Percentiles rank a stretch among this genome's conserved stretches.
phyloP scores from a whole-genome alignment of 2,113 vertebrate species.

The Pygoscelis antarcticus region DNA sequence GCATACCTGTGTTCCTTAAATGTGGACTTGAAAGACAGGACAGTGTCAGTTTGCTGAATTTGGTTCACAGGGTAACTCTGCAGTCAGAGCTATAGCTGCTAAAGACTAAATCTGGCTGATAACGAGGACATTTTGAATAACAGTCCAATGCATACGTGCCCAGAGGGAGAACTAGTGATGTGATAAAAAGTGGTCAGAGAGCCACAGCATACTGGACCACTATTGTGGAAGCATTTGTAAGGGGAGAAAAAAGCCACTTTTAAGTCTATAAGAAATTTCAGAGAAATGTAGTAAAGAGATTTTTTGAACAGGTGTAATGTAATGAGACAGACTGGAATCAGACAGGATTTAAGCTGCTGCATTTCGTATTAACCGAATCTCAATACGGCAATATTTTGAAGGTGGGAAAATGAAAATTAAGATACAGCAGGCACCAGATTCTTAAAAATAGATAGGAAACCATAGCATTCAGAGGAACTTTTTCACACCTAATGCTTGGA shows the following conservation, averaged over 20 bases:
- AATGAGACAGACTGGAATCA: neutral
- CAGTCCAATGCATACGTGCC: neutral
- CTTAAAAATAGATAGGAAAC: neutral
- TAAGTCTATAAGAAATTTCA: neutral
- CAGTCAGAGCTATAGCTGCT: neutral
- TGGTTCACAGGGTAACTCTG: neutral
- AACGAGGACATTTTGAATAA: neutral
- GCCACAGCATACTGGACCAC: neutral
- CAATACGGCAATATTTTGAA: constrained; percentile 19
- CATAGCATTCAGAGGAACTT: neutral
- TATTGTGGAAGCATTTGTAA: neutral
- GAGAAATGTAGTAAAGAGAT: neutral
- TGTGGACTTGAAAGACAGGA: neutral
- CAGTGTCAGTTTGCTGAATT: neutral
- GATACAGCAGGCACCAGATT: neutral
- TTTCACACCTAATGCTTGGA: neutral
- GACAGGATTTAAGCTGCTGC: neutral
- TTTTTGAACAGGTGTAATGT: neutral
- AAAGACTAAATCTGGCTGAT: neutral
- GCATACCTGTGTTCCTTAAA: neutral
- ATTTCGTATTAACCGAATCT: neutral
- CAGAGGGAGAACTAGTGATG: neutral
- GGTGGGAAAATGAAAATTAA: constrained; percentile 1
- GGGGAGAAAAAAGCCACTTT: accelerated
- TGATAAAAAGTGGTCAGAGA: neutral